A percentile compares a stretch with the other conserved stretches of the same genome.
Conservation (phyloP, 2,888 invertebrate species). For the Agonopterix arenella region DNA sequence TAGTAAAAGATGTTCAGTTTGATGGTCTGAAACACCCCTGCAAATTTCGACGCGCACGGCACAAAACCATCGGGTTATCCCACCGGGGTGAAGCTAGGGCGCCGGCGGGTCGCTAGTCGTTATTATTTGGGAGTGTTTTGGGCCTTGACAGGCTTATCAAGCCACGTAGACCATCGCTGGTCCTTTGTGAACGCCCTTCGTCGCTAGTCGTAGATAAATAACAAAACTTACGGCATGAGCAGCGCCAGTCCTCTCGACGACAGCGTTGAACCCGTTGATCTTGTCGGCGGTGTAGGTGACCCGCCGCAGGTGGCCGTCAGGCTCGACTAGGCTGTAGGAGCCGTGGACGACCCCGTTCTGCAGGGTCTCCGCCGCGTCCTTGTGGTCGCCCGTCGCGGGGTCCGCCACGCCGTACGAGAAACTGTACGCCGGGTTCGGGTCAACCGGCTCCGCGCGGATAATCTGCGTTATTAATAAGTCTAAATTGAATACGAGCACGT, state of each 20-base stretch:
- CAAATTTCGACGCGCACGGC: too few species aligned
- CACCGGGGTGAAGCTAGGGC: too few species aligned
- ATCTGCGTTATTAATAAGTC: constrained; percentile 25
- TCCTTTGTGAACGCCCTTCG: too few species aligned
- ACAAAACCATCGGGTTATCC: too few species aligned
- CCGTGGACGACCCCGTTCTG: constrained; percentile 74
- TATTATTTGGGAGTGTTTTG: too few species aligned
- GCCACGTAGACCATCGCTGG: too few species aligned
- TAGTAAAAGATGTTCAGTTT: too few species aligned
- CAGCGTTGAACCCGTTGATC: constrained; percentile 71
- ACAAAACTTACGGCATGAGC: constrained; percentile 49
- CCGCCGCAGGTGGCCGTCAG: constrained; percentile 66
- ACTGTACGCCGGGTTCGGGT: constrained; percentile 72
- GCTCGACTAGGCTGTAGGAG: constrained; percentile 71
- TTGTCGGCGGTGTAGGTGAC: constrained; percentile 75
- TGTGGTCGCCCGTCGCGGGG: constrained; percentile 70
- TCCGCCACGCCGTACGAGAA: constrained; percentile 72
- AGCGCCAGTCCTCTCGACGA: constrained; percentile 66
- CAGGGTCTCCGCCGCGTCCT: constrained; percentile 66
- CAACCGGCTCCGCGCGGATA: constrained; percentile 63
- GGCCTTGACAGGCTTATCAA: too few species aligned
- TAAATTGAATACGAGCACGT: too few species aligned
- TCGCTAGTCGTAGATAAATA: not conserved
- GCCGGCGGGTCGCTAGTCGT: too few species aligned
- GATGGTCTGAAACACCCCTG: too few species aligned